Base-by-base conservation (phyloP, 2,113 vertebrate species). In the Odocoileus hemionus region DNA sequence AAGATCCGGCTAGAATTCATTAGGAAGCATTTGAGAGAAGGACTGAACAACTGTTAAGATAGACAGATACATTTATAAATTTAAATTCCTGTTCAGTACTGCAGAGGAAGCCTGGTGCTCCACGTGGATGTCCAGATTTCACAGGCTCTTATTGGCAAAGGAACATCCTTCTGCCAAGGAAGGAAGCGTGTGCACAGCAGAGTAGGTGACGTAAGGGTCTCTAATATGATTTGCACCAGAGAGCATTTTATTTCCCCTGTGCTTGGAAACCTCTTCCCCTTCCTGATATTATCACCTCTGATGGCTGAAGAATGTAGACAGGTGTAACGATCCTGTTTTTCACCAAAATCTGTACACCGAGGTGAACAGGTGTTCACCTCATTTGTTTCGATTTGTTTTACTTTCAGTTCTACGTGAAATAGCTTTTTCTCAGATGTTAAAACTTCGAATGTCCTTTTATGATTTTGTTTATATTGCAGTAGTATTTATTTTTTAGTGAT, bases 251-350 rank as follows among this genome's bases (percentile, higher is more conserved):
- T 26, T 97, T 6, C 88, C 98, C 98, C 97, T 36, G 95, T 98
- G 98, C 98, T 98, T 98, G 96, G 92, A 96, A 92, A 74, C 98
- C 97, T 97, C 98, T 99, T 99, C 99, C 98, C 98, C 98, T 99
- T 98, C 97, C 99, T 99, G 97, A 93, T 98, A 95, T 96, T 98
- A 98, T 98, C 99, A 99, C 99, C 99, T 99, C 98, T 98, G 99
- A 99, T 99, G 99, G 99, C 99, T 99, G 98, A 99, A 99, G 99
- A 99, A 99, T 99, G 99, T 99, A 99, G 99, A 99, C 99, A 99
- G 99, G 99, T 99, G 97, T 98, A 99, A 98, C 96, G 98, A 99
- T 98, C 98, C 98, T 98, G 98, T 98, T 99, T 99, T 98, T 98
- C 99, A 99, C 99, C 99, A 99, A 98, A 99, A 99, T 97, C 96